Evolutionary conservation across 1,140 invertebrate genomes (phyloP).

Genomic region (Apis cerana): DNA sequence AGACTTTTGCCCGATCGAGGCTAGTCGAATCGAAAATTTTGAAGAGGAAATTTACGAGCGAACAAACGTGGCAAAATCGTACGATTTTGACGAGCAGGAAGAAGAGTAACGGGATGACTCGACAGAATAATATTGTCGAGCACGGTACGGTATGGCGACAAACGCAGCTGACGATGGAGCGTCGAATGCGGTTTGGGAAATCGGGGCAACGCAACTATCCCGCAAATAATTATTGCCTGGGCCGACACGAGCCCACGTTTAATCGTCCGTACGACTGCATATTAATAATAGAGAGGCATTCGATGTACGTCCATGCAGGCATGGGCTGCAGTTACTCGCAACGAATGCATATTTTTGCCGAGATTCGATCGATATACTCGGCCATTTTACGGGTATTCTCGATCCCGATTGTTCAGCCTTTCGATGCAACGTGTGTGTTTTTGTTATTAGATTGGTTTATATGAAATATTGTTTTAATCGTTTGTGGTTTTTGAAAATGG

Average conservation of each 20-base stretch:
- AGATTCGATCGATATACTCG: slow-evolving; percentile 44
- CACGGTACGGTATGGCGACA: background rate
- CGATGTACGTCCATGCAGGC: slow-evolving; percentile 20
- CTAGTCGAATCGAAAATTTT: slow-evolving; percentile 29
- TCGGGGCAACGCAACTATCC: slow-evolving; percentile 61
- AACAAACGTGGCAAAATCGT: slow-evolving; percentile 33
- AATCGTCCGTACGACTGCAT: slow-evolving; percentile 64
- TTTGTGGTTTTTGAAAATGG: background rate
- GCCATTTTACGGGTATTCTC: slow-evolving; percentile 48
- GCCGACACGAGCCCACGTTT: slow-evolving; percentile 51
- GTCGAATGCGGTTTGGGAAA: slow-evolving; percentile 57
- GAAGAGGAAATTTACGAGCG: background rate
- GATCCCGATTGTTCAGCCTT: slow-evolving; percentile 26
- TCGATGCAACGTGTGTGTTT: background rate
- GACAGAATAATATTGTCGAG: slow-evolving; percentile 49
- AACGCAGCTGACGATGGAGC: slow-evolving; percentile 36
- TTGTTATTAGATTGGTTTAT: too few relatives aligned
- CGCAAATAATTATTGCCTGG: slow-evolving; percentile 65
- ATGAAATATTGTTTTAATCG: too few relatives aligned
- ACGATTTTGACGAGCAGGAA: slow-evolving; percentile 27
- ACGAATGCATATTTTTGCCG: slow-evolving; percentile 54
- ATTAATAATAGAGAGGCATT: slow-evolving; percentile 62
- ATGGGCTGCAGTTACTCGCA: slow-evolving; percentile 49
- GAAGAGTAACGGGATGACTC: slow-evolving; percentile 49
- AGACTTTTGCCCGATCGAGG: background rate